Base-by-base conservation (phyloP, 2,113 vertebrate species). In the Formicarius rufipectus region DNA sequence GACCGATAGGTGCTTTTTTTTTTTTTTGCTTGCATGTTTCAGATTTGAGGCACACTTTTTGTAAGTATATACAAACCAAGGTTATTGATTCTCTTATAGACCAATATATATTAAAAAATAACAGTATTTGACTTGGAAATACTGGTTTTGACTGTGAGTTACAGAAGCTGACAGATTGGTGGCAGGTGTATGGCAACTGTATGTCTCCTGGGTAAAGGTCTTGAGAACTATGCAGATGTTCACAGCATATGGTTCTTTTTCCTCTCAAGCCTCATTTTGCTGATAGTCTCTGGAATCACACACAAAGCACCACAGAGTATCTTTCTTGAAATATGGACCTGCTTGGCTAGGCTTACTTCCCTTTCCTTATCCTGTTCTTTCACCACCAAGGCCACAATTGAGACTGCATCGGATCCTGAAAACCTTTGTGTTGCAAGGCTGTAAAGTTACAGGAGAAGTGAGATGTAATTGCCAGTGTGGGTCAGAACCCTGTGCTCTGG, bases 391-490 rank as follows among this genome's bases (percentile, higher is more conserved):
- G 7, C 53, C 7, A 0, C 58, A 31, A 16, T 31, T n/a, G 44
- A 71, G 13, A 44, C 11, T 31, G 1, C 9, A 2, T 8, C 68
- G 71, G 11, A 73, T 76, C 10, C 62, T 73, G 62, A 52, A 85
- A 68, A 79, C 15, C 12, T 76, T 42, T 82, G 12, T 33, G 17
- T 37, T 27, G 8, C 3, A 66, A 79, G 30, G 31, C 4, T 6
- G 8, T 49, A 23, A 44, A 39, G 17, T 87, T 60, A 53, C 20
- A 37, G 17, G 8, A 64, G 19, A 64, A 73, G 7, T 21, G 50
- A 66, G 13, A 21, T 0, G 1, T 33, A 60, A 21, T 39, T 87
- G 19, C 28, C 12, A 6, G 11, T 1, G 0, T 35, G 25, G 20
- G 3, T 80, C 45, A 80, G 69, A 83, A 73, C 2, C 1, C 14